Base-by-base conservation (phyloP, 2,888 invertebrate species). In the Heliconius ethilla region DNA sequence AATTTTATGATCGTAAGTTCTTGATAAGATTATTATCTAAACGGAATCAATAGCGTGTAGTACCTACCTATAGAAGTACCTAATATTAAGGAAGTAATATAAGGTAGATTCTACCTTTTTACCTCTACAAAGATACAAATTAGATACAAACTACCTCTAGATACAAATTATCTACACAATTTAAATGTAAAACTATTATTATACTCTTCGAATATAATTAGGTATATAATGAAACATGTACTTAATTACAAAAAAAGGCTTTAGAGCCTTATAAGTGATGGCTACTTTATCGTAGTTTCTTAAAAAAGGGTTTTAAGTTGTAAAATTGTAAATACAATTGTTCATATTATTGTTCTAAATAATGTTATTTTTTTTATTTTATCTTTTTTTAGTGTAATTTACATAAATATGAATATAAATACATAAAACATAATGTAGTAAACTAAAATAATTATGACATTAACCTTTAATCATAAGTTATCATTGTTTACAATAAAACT, bases 381-480 rank as follows among this genome's bases (percentile, higher is more conserved):
- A 62, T 25, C 5, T 27, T 63, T 5, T 62, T 27, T 27, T 63
- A 13, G 25, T 25, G 2, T 25, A 13, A 63, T 25, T 63, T 63
- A 11, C 5, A 63, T 13, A 25, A 62, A 55, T 22, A 55, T 63
- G 5, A 13, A 6, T 29, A 40, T 25, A 4, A 45, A 45, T 25
- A 22, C 4, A 72, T 25, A 6, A 62, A 37, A 72, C 37, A 66
- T 27, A 11, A 18, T n/a, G 18, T 29, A 63, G 0, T 27, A 7
- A 66, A 29, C 40, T 72, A 51, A 62, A 72, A 67, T 67, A 75
- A 70, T 70, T 55, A 70, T 45, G 37, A 65, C 72, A 79, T 78
- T 82, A 78, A 82, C 81, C 82, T 78, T 76, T 81, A 78, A 81
- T 76, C 81, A 74, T 73, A 70, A 78, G 80, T 83, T 85, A 83